Evolutionary conservation across 2,888 invertebrate genomes (phyloP).

Genomic region (Exephanes ischioxanthus): DNA sequence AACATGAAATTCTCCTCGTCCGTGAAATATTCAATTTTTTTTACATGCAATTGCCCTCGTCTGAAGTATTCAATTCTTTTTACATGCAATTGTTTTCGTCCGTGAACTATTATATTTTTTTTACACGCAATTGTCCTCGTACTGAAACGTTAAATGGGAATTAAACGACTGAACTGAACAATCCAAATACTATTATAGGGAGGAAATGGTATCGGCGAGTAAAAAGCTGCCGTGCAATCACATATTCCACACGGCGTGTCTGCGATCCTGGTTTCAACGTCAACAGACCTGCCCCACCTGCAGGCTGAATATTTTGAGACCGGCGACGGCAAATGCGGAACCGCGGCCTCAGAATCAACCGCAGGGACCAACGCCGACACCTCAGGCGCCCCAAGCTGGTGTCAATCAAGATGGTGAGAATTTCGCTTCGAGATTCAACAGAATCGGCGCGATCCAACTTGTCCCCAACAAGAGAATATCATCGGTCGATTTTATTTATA

Average conservation of each 20-base stretch:
- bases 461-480: neutral
- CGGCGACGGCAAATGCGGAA: constrained; percentile 76
- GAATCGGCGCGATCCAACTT: neutral
- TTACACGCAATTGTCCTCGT: neutral
- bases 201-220: constrained; percentile 90
- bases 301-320: constrained; percentile 92
- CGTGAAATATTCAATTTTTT: neutral
- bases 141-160: neutral
- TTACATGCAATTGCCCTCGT: neutral
- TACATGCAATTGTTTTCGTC: too few relatives aligned
- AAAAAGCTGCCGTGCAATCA: constrained; percentile 99
- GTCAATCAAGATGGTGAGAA: constrained; percentile 67
- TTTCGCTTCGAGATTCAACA: neutral
- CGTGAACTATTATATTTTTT: neutral
- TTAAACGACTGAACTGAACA: neutral
- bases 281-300: constrained; percentile 99
- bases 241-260: constrained; percentile 99
- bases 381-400: constrained; percentile 75
- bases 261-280: constrained; percentile 99
- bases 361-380: constrained; percentile 77
- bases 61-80: neutral
- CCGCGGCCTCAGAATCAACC: constrained; percentile 82
- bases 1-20: neutral
- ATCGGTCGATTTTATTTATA: constrained; percentile 9
- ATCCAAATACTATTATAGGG: constrained; percentile 83